Evolutionary conservation across 2,888 invertebrate species (phyloP), one percentile per base, ranked within the genome.

Genomic region (Parasteatoda lunata): DNA sequence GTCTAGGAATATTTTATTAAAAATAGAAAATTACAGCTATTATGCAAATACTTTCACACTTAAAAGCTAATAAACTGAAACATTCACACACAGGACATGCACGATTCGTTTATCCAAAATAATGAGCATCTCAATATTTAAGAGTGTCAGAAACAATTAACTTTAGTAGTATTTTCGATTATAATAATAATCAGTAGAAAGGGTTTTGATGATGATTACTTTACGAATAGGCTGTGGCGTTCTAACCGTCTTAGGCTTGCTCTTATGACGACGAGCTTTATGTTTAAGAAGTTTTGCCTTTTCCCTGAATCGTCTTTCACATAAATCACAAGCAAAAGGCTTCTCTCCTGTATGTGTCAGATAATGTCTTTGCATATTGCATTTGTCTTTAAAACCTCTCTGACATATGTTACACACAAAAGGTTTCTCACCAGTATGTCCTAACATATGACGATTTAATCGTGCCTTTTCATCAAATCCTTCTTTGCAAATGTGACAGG

Each of bases 281-380:
- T 87, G 87, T 54, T 87, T 87, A 30, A 78, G 30, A 54, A 87
- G 87, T 70, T 87, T 87, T 9, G 87, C 87, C 11, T 87, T 87
- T 72, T 87, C 87, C 48, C 87, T 72, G 49, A 87, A 87, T 11
- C 87, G 45, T 64, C 87, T 77, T 13, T 87, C 87, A 68, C 87
- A 87, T 11, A 82, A 15, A 48, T 87, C 87, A 64, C 87, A 87
- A 15, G 78, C 87, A 52, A 82, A 87, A 4, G 87, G 87, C 15
- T 87, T 87, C 45, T 87, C 87, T n/a, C 87, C 87, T 3, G 87
- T 87, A 51, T 87, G 87, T 45, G 87, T 87, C n/a, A 87, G 65
- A 15, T 82, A 81, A 65, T 87, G 87, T 30, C 87, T 72, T 52
- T 87, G 87, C 87, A 87, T 81, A 45, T 87, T 87, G 48, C 87